Percentiles rank a stretch among this genome's conserved stretches.
Conservation (phyloP, 2,113 vertebrate genomes). For the Tupaia chinensis region DNA sequence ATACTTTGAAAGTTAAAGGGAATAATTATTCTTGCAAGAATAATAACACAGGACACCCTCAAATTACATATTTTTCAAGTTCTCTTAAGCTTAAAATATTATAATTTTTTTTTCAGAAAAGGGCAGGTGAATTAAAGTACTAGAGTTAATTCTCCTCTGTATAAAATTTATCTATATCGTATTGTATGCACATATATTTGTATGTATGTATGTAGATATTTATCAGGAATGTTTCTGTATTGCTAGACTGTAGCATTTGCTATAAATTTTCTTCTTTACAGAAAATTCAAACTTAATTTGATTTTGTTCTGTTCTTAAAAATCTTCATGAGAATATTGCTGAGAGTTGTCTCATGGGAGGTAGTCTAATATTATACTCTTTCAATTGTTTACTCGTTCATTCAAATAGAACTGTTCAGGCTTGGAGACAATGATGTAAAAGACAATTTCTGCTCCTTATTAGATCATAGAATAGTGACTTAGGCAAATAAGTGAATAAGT, state of each 20-base stretch:
- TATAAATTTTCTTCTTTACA: neutral
- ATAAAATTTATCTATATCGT: neutral
- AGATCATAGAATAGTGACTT: neutral
- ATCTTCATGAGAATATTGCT: neutral
- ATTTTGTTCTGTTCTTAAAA: neutral
- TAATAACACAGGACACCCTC: neutral
- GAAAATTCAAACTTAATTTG: neutral
- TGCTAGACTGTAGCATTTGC: neutral
- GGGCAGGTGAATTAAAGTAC: neutral
- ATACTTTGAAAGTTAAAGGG: neutral
- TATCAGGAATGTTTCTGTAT: neutral
- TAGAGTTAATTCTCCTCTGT: neutral
- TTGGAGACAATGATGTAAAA: neutral
- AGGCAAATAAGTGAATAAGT: neutral
- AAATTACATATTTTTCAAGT: slow-evolving; percentile 3
- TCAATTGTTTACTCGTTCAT: neutral
- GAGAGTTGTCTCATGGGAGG: neutral
- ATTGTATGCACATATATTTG: neutral
- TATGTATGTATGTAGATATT: neutral
- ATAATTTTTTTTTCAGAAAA: slow-evolving; percentile 35
- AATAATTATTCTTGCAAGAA: slow-evolving; percentile 15
- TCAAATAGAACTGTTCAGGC: neutral
- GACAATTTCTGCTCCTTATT: neutral
- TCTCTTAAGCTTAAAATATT: neutral
- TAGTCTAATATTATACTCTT: neutral